phyloP scores from a whole-genome alignment of 2,888 invertebrate genomes.

The Cantharis rustica region DNA sequence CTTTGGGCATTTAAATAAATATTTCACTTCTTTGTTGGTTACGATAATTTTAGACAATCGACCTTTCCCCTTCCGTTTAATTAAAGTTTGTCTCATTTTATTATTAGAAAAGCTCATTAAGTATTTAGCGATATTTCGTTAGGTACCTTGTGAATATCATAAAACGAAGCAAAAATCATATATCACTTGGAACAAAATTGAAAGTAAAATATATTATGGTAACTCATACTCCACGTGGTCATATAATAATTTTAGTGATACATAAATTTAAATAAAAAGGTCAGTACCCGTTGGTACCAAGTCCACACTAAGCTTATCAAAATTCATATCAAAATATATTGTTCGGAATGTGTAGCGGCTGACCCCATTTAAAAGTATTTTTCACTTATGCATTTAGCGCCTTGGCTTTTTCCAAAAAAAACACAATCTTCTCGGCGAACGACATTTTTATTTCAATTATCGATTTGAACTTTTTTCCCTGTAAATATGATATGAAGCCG shows the following conservation, averaged over 20 bases:
- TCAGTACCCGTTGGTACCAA: neutral
- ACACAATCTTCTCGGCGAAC: too few relatives aligned
- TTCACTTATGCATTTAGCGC: too few relatives aligned
- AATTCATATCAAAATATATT: neutral
- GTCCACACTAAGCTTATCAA: neutral
- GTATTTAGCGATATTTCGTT: neutral
- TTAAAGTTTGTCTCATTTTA: neutral
- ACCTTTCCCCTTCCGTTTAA: neutral
- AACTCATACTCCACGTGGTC: neutral
- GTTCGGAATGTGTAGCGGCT: neutral
- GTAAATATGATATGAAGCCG: neutral
- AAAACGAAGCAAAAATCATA: neutral
- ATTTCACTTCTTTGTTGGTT: neutral
- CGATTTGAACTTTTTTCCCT: neutral
- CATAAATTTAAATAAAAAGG: neutral
- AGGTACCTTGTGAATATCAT: neutral
- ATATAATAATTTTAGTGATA: neutral
- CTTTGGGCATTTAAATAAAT: neutral
- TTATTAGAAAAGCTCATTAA: neutral
- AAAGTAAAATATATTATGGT: neutral
- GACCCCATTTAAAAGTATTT: too few relatives aligned
- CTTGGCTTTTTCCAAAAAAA: too few relatives aligned
- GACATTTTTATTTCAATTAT: neutral
- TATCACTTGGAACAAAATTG: neutral
- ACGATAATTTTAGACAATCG: neutral